These are phyloP conservation scores for Parauchenoglanis punctatus DNA, from an alignment of 2,797 vertebrate genomes.

Conservation along the genomic window DNA sequence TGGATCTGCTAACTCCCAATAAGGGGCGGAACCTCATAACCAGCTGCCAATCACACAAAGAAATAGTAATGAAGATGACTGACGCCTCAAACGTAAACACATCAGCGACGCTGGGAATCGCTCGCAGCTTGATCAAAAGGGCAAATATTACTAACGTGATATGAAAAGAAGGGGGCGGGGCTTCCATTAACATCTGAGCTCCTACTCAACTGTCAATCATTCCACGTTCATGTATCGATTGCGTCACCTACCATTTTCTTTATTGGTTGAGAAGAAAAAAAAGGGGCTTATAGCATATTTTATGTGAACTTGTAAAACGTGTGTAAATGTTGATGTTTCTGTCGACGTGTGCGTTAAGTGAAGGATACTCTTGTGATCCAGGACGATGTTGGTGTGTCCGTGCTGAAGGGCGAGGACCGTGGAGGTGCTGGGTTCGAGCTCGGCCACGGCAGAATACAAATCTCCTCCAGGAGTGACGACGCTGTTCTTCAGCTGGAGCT, in stretches of 20 bases:
- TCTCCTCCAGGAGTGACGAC: constrained; percentile 70
- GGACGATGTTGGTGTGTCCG: constrained; percentile 77
- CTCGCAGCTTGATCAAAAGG: too few species aligned
- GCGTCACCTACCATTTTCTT: not conserved
- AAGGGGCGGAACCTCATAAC: too few species aligned
- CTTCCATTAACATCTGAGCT: not conserved
- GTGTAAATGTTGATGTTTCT: not conserved
- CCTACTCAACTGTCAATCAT: not conserved
- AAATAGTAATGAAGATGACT: too few species aligned
- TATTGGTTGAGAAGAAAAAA: too few species aligned
- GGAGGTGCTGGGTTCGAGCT: constrained; percentile 78
- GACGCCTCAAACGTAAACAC: too few species aligned
- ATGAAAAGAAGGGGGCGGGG: not conserved
- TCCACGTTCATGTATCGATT: not conserved
- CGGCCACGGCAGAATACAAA: constrained; percentile 71
- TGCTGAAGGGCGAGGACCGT: constrained; percentile 70
- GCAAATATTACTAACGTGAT: too few species aligned
- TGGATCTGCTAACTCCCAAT: too few species aligned
- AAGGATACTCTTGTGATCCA: constrained; percentile 84
- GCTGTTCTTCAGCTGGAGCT: constrained; percentile 88
- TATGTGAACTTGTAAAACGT: too few species aligned
- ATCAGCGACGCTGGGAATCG: too few species aligned
- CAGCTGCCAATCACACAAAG: too few species aligned
- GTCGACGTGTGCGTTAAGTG: not conserved
- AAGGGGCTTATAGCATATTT: too few species aligned